Evolutionary conservation across 2,113 vertebrate genomes (phyloP).

Genomic region (Odontesthes bonariensis): DNA sequence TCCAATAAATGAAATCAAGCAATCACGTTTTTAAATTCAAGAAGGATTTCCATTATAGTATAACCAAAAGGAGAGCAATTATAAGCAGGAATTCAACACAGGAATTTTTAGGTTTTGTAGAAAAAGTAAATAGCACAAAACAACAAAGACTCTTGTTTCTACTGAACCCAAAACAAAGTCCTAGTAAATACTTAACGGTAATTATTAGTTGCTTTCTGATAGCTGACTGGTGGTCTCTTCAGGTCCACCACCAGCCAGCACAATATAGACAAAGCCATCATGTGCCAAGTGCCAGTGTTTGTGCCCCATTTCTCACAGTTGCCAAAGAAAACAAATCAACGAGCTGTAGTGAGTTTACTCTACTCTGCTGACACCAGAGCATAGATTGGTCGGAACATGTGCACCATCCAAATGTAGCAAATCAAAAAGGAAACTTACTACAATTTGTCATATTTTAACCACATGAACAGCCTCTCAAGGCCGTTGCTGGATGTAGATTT

Average conservation of each 20-base stretch:
- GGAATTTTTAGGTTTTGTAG: too few relatives aligned
- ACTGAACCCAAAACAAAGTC: too few relatives aligned
- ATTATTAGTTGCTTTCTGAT: not conserved
- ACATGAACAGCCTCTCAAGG: not conserved
- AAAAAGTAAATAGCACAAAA: too few relatives aligned
- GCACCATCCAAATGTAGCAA: not conserved
- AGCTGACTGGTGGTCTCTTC: not conserved
- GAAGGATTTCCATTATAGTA: too few relatives aligned
- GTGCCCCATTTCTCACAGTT: not conserved
- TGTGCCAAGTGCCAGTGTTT: not conserved
- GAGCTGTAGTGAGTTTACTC: not conserved
- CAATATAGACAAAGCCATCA: not conserved
- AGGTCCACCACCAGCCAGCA: not conserved
- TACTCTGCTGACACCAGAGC: not conserved
- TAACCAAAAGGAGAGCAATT: too few relatives aligned
- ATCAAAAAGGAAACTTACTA: not conserved
- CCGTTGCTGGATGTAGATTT: not conserved
- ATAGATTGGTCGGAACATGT: not conserved
- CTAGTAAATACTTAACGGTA: too few relatives aligned
- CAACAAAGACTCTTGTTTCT: too few relatives aligned
- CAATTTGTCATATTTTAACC: not conserved
- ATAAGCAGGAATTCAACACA: too few relatives aligned
- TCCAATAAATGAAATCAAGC: too few relatives aligned
- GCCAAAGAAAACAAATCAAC: not conserved
- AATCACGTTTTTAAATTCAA: too few relatives aligned